Conservation (phyloP, 2,888 invertebrate genomes). For the Yponomeuta evonymella region DNA sequence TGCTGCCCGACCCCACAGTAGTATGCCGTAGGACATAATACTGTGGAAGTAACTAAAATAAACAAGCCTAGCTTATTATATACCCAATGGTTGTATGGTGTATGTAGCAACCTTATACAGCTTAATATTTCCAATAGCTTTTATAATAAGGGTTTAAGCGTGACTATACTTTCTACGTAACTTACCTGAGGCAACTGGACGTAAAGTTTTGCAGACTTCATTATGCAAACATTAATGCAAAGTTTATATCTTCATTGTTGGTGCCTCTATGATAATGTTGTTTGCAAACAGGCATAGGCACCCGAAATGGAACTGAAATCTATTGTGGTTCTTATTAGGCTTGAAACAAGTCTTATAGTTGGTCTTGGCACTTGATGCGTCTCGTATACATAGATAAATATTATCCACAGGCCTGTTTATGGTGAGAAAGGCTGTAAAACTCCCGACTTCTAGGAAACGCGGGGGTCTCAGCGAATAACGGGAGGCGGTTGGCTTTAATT, state of each 20-base stretch:
- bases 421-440: constrained; percentile 1
- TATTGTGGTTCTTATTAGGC: not conserved
- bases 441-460: not conserved
- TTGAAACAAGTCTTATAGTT: not conserved
- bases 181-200: not conserved
- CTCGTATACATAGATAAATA: not conserved
- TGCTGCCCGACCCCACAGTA: too few species aligned
- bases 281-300: not conserved
- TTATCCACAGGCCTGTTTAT: not conserved
- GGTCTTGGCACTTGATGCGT: not conserved
- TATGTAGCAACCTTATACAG: not conserved
- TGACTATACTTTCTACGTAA: not conserved
- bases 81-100: not conserved
- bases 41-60: too few species aligned
- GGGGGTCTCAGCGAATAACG: not conserved
- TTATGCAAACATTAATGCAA: not conserved
- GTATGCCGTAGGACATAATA: too few species aligned
- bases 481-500: not conserved
- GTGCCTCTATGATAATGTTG: not conserved
- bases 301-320: not conserved
- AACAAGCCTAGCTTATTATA: not conserved
- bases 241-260: not conserved
- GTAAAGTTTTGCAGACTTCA: not conserved
- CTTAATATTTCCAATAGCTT: not conserved
- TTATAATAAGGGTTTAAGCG: not conserved